Conservation (phyloP, 2,113 vertebrate species). For the Cryptotis parvus region DNA sequence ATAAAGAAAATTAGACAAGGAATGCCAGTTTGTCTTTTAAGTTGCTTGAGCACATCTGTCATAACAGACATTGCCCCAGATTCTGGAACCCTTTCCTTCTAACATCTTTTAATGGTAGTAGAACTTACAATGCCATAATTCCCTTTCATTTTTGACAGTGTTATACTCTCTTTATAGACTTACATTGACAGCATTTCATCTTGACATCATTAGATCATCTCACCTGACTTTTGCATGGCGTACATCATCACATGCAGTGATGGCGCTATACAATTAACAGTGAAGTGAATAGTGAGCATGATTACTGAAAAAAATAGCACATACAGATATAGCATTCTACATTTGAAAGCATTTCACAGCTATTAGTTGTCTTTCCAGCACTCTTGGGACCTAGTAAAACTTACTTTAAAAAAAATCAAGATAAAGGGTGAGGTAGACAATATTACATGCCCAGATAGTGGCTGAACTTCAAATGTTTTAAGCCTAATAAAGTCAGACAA, state of each 20-base stretch:
- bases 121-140: conserved; percentile 84
- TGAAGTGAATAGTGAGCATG: conserved; percentile 71
- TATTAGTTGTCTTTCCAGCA: conserved; percentile 52
- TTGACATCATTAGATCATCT: conserved; percentile 84
- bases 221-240: conserved; percentile 78
- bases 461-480: neutral
- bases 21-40: conserved; percentile 81
- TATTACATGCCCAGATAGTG: neutral
- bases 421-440: conserved; percentile 7
- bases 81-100: conserved; percentile 82
- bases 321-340: conserved; percentile 60
- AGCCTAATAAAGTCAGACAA: conserved; percentile 2
- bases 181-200: conserved; percentile 87
- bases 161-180: conserved; percentile 84
- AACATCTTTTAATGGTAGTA: conserved; percentile 84
- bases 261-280: conserved; percentile 78
- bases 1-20: conserved; percentile 77
- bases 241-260: conserved; percentile 69
- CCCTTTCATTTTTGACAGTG: conserved; percentile 87
- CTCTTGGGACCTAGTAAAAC: conserved; percentile 48
- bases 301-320: conserved; percentile 64
- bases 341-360: conserved; percentile 67
- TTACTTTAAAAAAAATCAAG: conserved; percentile 1
- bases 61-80: conserved; percentile 85
- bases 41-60: conserved; percentile 85